A percentile compares a stretch with the other conserved stretches of the same genome.
phyloP scores from a whole-genome alignment of 2,888 invertebrate genomes.

The Trissolcus japonicus region DNA sequence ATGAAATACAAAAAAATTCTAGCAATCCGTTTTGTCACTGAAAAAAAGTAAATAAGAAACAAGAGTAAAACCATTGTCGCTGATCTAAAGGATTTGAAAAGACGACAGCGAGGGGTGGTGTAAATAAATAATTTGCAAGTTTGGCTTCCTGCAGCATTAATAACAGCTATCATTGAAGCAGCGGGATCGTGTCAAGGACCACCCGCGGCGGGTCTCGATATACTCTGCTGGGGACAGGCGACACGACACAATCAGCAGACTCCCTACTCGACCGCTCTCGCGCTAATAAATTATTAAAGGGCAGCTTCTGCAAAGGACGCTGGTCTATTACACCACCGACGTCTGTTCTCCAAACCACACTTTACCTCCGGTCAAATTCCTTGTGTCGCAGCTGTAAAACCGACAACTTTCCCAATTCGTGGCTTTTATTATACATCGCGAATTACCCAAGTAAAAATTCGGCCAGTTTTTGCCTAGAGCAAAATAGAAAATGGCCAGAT shows the following conservation, averaged over 20 bases:
- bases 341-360: conserved; percentile 50
- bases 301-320: conserved; percentile 74
- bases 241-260: conserved; percentile 73
- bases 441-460: no score
- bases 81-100: conserved; percentile 44
- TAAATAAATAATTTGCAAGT: conserved; percentile 71
- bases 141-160: conserved; percentile 63
- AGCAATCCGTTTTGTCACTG: conserved; percentile 5
- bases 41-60: conserved; percentile 6
- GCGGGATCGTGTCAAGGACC: conserved; percentile 73
- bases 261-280: conserved; percentile 63
- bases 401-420: conserved; percentile 8
- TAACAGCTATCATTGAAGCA: conserved; percentile 68
- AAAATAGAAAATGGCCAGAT: no score
- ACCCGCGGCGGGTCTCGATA: conserved; percentile 71
- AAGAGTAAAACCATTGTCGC: conserved; percentile 9
- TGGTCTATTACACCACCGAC: conserved; percentile 57
- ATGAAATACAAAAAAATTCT: no score
- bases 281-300: conserved; percentile 76
- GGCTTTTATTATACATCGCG: conserved; percentile 29
- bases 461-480: no score
- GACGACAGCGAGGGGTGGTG: conserved; percentile 51
- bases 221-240: conserved; percentile 72
- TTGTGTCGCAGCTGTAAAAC: conserved; percentile 8
- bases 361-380: conserved; percentile 27